Conservation (phyloP, 2,888 invertebrate genomes). For the Tanytarsus gracilentus region DNA sequence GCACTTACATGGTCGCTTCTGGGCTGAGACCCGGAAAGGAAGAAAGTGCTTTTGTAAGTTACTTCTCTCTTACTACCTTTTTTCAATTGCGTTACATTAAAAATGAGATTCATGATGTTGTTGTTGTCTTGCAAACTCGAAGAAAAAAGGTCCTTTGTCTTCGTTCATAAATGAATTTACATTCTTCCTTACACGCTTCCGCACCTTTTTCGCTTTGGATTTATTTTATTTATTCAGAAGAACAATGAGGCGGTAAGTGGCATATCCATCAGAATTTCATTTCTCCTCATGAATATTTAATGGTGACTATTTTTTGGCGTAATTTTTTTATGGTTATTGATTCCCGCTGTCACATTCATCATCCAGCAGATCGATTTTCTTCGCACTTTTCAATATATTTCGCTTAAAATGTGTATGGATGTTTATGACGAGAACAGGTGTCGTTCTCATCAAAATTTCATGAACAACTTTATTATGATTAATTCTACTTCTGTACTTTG, state of each 20-base stretch:
- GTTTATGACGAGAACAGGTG: constrained; percentile 5
- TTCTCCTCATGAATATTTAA: too few relatives aligned
- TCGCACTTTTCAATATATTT: too few relatives aligned
- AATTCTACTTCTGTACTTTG: too few relatives aligned
- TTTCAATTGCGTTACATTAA: neutral
- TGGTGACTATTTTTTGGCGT: too few relatives aligned
- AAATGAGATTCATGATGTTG: neutral
- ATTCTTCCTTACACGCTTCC: constrained; percentile 16
- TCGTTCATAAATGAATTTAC: neutral
- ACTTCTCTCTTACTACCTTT: neutral
- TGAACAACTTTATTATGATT: too few relatives aligned
- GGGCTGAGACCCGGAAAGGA: constrained; percentile 84
- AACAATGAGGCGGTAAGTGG: constrained; percentile 24
- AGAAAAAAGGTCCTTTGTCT: neutral
- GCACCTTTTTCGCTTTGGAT: neutral
- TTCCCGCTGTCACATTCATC: too few relatives aligned
- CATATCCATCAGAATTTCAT: too few relatives aligned
- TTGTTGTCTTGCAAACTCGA: neutral
- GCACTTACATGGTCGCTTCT: constrained; percentile 96
- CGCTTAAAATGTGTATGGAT: too few relatives aligned
- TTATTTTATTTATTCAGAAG: constrained; percentile 16
- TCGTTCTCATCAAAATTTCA: neutral
- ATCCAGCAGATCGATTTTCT: too few relatives aligned
- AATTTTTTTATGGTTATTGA: too few relatives aligned
- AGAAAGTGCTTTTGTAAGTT: constrained; percentile 55